phyloP scores from a whole-genome alignment of 1,140 invertebrate species.

The Trichonephila clavata region DNA sequence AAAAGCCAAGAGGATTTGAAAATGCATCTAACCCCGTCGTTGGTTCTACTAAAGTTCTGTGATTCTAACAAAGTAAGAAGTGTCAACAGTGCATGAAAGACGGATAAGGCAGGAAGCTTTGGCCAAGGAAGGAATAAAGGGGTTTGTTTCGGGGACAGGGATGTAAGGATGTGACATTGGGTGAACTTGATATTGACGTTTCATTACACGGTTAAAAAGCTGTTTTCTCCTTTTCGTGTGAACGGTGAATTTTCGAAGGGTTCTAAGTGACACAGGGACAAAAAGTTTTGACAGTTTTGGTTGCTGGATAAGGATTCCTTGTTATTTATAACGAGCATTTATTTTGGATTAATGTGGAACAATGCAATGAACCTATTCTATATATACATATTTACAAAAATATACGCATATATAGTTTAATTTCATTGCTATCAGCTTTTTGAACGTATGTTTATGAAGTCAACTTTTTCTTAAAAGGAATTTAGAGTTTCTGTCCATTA shows the following conservation, averaged over 20 bases:
- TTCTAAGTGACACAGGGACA: not conserved
- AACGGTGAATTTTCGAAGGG: not conserved
- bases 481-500: too few species aligned
- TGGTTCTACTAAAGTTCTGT: not conserved
- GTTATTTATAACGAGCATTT: not conserved
- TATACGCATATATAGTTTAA: too few species aligned
- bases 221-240: not conserved
- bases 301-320: not conserved
- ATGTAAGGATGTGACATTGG: not conserved
- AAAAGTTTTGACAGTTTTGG: not conserved
- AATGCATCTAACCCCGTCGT: not conserved
- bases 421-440: too few species aligned
- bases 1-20: not conserved
- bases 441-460: too few species aligned
- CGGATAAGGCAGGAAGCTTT: not conserved
- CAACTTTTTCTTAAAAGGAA: too few species aligned
- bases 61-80: not conserved
- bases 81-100: not conserved
- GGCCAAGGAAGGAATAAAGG: not conserved
- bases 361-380: too few species aligned
- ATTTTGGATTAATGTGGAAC: not conserved
- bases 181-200: not conserved
- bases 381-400: too few species aligned
- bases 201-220: slow-evolving; percentile 15
- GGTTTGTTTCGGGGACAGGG: not conserved